Evolutionary conservation across 2,888 invertebrate species (phyloP), one percentile per base, ranked within the genome.

Genomic region (Chrysina gloriosa): DNA sequence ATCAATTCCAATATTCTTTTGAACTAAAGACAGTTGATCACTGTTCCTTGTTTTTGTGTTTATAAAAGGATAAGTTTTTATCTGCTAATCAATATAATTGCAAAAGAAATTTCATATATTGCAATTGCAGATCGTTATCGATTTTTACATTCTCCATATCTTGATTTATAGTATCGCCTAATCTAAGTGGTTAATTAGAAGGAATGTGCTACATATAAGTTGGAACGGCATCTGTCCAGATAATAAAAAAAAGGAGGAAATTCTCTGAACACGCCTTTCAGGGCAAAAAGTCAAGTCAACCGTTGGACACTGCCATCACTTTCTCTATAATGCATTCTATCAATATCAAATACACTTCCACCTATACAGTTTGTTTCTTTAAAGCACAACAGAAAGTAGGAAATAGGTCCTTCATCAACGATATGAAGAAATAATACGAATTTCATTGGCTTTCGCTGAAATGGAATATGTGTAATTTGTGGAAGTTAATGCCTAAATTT

Each of bases 91-190:
- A 31, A 3, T 31, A 31, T 31, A 6, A 31, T 19, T 42, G 16
- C 0, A 19, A 16, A 42, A 42, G 45, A 14, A 45, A 45, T 45
- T 45, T n/a, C n/a, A n/a, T n/a, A 9, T 45, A 19, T 3, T 6
- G 1, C 14, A 19, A 9, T 19, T 45, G 7, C 7, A 21, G 9
- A 19, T 21, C 19, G 19, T 3, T 21, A n/a, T n/a, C n/a, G n/a
- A n/a, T n/a, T n/a, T n/a, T n/a, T n/a, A 16, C 21, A 16, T 45
- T 45, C 45, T 45, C 45, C 45, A 21, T 19, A 2, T 19, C 36
- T 45, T 45, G 45, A 45, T 45, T 45, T 45, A 45, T 45, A 3
- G 45, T 21, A 45, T 45, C 21, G 45, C 19, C 16, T 21, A 45
- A 45, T 19, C 3, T 45, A 7, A 9, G 9, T 16, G 21, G 19